phyloP scores from a whole-genome alignment of 2,797 vertebrate species.

The Muraenolepis orangiensis region DNA sequence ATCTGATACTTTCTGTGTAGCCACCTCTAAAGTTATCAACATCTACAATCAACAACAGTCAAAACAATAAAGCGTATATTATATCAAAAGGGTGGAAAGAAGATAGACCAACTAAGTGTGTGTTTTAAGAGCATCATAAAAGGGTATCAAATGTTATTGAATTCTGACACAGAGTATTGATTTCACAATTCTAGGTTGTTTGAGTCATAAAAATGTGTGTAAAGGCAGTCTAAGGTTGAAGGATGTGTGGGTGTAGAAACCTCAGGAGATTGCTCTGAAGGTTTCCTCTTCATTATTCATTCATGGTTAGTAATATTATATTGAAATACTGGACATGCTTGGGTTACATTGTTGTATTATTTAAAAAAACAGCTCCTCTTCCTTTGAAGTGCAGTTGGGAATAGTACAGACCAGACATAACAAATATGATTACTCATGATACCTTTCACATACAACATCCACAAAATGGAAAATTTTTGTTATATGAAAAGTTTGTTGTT shows the following conservation, averaged over 20 bases:
- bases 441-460: constrained; percentile 26
- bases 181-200: neutral
- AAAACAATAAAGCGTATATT: neutral
- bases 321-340: neutral
- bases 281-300: neutral
- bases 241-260: neutral
- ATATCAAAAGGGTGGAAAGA: neutral
- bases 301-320: neutral
- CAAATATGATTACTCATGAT: constrained; percentile 33
- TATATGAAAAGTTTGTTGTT: neutral
- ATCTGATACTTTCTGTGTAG: neutral
- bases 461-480: constrained; percentile 1
- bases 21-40: neutral
- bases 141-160: neutral
- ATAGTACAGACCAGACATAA: constrained; percentile 14
- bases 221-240: neutral
- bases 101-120: neutral
- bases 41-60: neutral
- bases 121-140: neutral
- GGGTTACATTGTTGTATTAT: neutral
- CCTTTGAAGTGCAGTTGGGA: constrained; percentile 5
- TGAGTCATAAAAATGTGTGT: neutral
- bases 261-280: neutral
- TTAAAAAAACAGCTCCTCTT: neutral
- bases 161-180: neutral